Evolutionary conservation across 2,797 vertebrate species (phyloP).

Genomic region (Anabas testudineus): DNA sequence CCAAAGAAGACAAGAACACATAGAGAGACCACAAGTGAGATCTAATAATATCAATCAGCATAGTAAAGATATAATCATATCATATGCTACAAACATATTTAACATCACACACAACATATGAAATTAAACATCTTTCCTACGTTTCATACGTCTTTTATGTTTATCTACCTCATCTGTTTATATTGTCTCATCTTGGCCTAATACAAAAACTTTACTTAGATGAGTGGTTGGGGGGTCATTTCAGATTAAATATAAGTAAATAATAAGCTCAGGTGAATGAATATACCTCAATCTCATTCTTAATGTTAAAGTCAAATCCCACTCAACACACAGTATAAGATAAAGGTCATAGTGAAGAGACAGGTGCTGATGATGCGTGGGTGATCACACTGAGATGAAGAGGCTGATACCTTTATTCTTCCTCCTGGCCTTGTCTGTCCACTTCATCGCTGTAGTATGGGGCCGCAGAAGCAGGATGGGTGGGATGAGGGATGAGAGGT

Average conservation of each 20-base stretch:
- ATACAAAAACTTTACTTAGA: no score
- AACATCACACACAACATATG: no score
- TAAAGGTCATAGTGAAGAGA: slow-evolving; percentile 17
- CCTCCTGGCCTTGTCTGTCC: slow-evolving; percentile 40
- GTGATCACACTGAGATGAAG: slow-evolving; percentile 40
- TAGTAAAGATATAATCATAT: not conserved
- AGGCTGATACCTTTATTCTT: slow-evolving; percentile 61
- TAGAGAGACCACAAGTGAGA: slow-evolving; percentile 25
- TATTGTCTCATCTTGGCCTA: no score
- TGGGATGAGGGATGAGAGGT: slow-evolving; percentile 53
- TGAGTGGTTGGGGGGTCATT: no score
- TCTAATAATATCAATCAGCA: slow-evolving; percentile 24
- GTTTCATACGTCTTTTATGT: no score
- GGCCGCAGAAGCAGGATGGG: slow-evolving; percentile 47
- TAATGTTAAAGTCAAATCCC: slow-evolving; percentile 8
- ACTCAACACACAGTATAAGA: slow-evolving; percentile 7
- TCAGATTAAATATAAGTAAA: no score
- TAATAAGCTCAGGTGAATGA: no score
- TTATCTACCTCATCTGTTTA: no score
- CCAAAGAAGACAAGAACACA: slow-evolving; percentile 51
- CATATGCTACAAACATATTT: not conserved
- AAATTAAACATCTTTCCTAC: no score
- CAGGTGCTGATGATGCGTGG: slow-evolving; percentile 37
- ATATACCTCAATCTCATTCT: not conserved
- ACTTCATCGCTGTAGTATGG: slow-evolving; percentile 42